A percentile compares a stretch with the other conserved stretches of the same genome.
Conservation (phyloP, 1,140 invertebrate genomes). For the Aphidius gifuensis region DNA sequence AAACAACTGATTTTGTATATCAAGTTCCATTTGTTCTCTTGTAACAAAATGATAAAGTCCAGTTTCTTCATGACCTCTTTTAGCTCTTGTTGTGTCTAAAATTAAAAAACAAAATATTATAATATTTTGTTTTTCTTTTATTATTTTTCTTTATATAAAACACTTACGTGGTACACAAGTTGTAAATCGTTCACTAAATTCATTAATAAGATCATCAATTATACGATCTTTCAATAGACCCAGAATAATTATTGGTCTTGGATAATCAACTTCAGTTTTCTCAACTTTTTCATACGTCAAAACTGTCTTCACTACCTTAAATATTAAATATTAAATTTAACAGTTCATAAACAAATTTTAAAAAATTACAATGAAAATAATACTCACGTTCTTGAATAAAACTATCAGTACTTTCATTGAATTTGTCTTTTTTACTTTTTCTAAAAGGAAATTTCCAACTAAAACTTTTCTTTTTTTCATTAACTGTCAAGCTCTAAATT, state of each 20-base stretch:
- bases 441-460: slow-evolving; percentile 98
- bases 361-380: slow-evolving; percentile 40
- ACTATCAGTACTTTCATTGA: slow-evolving; percentile 88
- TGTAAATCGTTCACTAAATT: slow-evolving; percentile 97
- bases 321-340: too few relatives aligned
- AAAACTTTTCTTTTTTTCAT: slow-evolving; percentile 96
- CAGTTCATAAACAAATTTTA: background rate
- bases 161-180: slow-evolving; percentile 98
- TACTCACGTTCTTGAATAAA: slow-evolving; percentile 85
- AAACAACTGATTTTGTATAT: slow-evolving; percentile 98
- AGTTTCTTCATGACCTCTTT: slow-evolving; percentile 94
- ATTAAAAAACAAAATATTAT: slow-evolving; percentile 25
- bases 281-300: slow-evolving; percentile 95
- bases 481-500: slow-evolving; percentile 84
- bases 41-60: slow-evolving; percentile 99
- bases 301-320: slow-evolving; percentile 82
- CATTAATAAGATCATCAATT: slow-evolving; percentile 97
- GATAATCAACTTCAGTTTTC: slow-evolving; percentile 82
- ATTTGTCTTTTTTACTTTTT: slow-evolving; percentile 97
- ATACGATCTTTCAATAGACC: slow-evolving; percentile 98
- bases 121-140: background rate
- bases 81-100: slow-evolving; percentile 91
- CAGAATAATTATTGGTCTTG: slow-evolving; percentile 94
- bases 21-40: slow-evolving; percentile 96
- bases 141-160: slow-evolving; percentile 1